These are phyloP conservation scores for Papilio elwesi DNA, from an alignment of 2,888 invertebrate species.

Conservation along the genomic window DNA sequence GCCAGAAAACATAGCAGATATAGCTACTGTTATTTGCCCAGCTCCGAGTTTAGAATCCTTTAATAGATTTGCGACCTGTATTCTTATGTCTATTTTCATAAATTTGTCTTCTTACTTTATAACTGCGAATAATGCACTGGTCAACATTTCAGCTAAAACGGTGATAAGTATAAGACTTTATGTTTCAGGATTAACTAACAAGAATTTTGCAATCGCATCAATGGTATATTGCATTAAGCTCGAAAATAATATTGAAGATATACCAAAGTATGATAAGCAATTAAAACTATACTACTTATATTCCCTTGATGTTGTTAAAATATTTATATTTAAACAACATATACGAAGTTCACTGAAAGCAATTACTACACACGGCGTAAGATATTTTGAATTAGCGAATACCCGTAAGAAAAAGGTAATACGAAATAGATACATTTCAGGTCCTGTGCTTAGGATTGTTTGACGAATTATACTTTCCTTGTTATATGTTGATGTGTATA, in stretches of 20 bases:
- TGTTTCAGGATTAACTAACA: conserved; percentile 32
- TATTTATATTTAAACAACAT: conserved; percentile 83
- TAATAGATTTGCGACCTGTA: too few species aligned
- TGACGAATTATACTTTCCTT: background rate
- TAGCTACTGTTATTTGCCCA: too few species aligned
- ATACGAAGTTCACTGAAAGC: conserved; percentile 86
- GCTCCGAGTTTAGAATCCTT: too few species aligned
- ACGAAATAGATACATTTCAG: background rate
- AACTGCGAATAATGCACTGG: too few species aligned
- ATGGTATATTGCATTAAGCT: conserved; percentile 43
- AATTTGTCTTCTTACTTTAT: too few species aligned
- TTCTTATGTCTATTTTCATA: too few species aligned
- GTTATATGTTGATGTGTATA: background rate
- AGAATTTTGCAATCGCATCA: conserved; percentile 31
- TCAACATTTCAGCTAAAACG: background rate
- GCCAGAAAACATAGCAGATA: too few species aligned
- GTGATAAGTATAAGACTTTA: background rate
- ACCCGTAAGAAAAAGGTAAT: conserved; percentile 81
- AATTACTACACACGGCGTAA: conserved; percentile 73
- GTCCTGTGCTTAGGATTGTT: background rate
- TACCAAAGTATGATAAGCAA: conserved; percentile 5
- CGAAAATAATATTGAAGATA: conserved; percentile 41
- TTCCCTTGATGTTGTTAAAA: conserved; percentile 39
- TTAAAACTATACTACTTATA: conserved; percentile 34
- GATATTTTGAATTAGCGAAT: conserved; percentile 88